A percentile compares a stretch with the other conserved stretches of the same genome.
Conservation (phyloP, 1,140 invertebrate genomes). For the Alviniconcha marisindica region DNA sequence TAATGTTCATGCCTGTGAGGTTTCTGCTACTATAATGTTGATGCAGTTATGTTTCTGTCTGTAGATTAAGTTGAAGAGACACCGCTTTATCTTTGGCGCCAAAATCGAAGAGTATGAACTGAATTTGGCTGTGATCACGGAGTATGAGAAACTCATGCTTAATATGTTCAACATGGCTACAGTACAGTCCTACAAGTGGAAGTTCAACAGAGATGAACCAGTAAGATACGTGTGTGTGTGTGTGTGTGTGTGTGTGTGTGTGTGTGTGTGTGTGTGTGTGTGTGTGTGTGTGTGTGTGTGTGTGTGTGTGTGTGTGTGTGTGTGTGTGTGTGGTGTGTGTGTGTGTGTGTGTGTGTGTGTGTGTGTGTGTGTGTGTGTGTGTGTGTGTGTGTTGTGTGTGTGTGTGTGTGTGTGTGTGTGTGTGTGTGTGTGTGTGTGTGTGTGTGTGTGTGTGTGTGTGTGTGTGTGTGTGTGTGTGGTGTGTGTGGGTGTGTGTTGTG, state of each 20-base stretch:
- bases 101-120: constrained; percentile 40
- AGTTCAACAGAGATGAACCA: constrained; percentile 38
- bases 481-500: too few species aligned
- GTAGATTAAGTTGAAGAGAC: constrained; percentile 44
- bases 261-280: constrained; percentile 13
- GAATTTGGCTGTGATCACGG: neutral
- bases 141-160: constrained; percentile 42
- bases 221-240: constrained; percentile 25
- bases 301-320: neutral
- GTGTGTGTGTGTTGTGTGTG: neutral
- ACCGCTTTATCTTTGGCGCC: constrained; percentile 48
- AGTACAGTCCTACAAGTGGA: constrained; percentile 51
- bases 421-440: neutral
- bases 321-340: neutral
- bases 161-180: constrained; percentile 55
- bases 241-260: constrained; percentile 1
- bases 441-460: neutral
- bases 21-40: too few species aligned
- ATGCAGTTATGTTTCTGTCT: too few species aligned
- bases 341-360: neutral
- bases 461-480: too few species aligned
- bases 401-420: neutral
- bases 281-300: neutral
- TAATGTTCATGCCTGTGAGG: too few species aligned
- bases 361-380: neutral